Percentiles rank a stretch among this genome's conserved stretches.
phyloP scores from a whole-genome alignment of 2,888 invertebrate genomes.

The Seladonia tumulorum region DNA sequence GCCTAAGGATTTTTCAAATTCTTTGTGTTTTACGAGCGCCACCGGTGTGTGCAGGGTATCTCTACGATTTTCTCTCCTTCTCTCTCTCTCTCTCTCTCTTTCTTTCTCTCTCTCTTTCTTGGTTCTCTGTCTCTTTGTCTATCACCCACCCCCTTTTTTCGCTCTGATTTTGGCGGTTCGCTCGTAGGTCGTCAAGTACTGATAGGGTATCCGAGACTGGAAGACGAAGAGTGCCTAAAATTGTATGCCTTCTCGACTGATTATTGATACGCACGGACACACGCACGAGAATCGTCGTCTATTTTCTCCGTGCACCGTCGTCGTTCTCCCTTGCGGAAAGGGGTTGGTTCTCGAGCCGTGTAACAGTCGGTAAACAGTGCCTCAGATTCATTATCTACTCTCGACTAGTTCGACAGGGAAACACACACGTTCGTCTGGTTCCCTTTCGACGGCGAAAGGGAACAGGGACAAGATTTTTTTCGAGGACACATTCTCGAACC shows the following conservation, averaged over 20 bases:
- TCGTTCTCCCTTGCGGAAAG: background rate
- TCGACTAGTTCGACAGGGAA: conserved; percentile 53
- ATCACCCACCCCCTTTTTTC: no score
- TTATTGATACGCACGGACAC: conserved; percentile 31
- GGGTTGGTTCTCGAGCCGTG: conserved; percentile 7
- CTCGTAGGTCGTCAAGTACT: background rate
- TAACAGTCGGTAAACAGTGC: conserved; percentile 51
- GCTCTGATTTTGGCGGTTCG: background rate
- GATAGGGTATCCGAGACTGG: conserved; percentile 31
- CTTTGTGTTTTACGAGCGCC: conserved; percentile 1
- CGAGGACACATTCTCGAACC: background rate
- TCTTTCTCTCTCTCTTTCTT: no score
- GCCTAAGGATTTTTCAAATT: conserved; percentile 46
- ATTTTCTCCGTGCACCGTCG: background rate
- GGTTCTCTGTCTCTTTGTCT: background rate
- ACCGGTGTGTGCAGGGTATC: conserved; percentile 35
- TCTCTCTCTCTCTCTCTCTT: background rate
- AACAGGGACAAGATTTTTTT: background rate
- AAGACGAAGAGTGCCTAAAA: conserved; percentile 58
- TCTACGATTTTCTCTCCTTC: background rate
- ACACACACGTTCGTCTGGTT: background rate
- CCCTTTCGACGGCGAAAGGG: conserved; percentile 5
- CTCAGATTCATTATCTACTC: conserved; percentile 50
- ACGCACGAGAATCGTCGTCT: background rate
- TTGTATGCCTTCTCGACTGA: conserved; percentile 59